A percentile compares a stretch with the other conserved stretches of the same genome.
Evolutionary conservation across 2,888 invertebrate species (phyloP).

Genomic region (Sarcophaga subvicina): DNA sequence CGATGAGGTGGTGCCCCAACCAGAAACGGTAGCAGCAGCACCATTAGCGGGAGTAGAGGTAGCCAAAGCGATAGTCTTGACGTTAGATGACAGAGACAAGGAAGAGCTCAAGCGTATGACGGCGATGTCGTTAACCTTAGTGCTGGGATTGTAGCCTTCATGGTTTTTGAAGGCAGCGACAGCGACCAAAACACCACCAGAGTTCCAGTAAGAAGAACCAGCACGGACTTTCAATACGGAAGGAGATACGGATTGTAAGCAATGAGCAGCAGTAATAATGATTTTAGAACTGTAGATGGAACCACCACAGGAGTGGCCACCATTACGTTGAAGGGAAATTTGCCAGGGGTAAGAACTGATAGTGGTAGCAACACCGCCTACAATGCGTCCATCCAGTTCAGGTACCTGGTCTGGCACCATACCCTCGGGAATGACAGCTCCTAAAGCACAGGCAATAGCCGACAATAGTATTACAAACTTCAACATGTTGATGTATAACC

Average conservation of each 20-base stretch:
- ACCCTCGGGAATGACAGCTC: constrained; percentile 57
- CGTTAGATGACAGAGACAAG: constrained; percentile 79
- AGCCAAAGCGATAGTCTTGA: constrained; percentile 81
- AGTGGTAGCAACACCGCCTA: constrained; percentile 71
- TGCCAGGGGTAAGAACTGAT: constrained; percentile 72
- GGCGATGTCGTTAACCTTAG: constrained; percentile 84
- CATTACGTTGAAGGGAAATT: constrained; percentile 73
- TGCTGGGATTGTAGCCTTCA: constrained; percentile 81
- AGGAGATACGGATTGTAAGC: constrained; percentile 76
- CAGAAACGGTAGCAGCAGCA: constrained; percentile 73
- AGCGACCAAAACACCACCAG: constrained; percentile 78
- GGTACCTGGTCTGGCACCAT: constrained; percentile 58
- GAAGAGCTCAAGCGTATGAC: constrained; percentile 82
- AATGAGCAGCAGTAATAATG: constrained; percentile 83
- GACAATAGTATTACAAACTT: constrained; percentile 51
- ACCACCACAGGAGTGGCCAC: constrained; percentile 83
- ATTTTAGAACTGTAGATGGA: constrained; percentile 78
- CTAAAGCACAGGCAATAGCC: constrained; percentile 48
- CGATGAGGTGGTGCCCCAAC: constrained; percentile 77
- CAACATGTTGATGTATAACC: constrained; percentile 57
- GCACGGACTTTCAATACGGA: constrained; percentile 64
- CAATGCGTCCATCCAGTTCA: constrained; percentile 71
- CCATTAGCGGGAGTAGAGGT: constrained; percentile 64
- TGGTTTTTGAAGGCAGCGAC: constrained; percentile 75
- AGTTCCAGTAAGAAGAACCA: constrained; percentile 76